Percentiles rank a stretch among this genome's conserved stretches.
phyloP scores from a whole-genome alignment of 92 coral and sea anemone genomes.

The Zoanthus sansibaricus region DNA sequence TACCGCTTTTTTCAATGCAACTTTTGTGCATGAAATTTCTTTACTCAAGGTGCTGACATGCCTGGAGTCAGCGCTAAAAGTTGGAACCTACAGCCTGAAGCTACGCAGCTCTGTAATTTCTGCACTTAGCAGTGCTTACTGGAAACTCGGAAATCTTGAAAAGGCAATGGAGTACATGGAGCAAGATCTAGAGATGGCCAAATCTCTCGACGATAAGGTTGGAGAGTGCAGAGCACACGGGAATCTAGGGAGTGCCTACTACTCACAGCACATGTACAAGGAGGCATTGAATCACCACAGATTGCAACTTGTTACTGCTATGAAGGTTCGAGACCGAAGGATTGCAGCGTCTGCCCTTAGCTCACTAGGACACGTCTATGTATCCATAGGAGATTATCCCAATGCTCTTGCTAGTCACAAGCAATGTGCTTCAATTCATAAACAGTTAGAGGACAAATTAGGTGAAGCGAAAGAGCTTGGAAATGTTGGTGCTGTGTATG shows the following conservation, averaged over 20 bases:
- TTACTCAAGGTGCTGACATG: constrained; percentile 33
- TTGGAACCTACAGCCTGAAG: constrained; percentile 94
- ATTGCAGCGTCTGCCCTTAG: constrained; percentile 89
- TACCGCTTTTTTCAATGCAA: too few relatives aligned
- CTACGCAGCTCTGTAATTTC: constrained; percentile 98
- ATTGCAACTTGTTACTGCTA: constrained; percentile 85
- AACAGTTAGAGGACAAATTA: constrained; percentile 82
- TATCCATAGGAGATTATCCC: constrained; percentile 81
- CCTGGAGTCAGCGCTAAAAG: constrained; percentile 92
- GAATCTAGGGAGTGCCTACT: constrained; percentile 93
- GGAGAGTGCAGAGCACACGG: constrained; percentile 98
- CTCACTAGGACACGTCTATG: constrained; percentile 93
- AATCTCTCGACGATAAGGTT: constrained; percentile 86
- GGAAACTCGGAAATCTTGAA: constrained; percentile 90
- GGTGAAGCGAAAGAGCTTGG: constrained; percentile 96
- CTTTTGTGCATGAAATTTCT: too few relatives aligned
- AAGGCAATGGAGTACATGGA: constrained; percentile 95
- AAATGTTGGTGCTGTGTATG: constrained; percentile 95
- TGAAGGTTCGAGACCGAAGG: constrained; percentile 86
- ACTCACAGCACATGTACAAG: constrained; percentile 83
- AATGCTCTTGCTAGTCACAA: constrained; percentile 94
- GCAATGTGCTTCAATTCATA: constrained; percentile 82
- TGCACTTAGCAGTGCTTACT: constrained; percentile 96
- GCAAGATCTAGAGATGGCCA: constrained; percentile 92
- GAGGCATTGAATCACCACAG: constrained; percentile 90